These are phyloP conservation scores for Sipha flava DNA, from an alignment of 1,140 invertebrate genomes.

Conservation along the genomic window DNA sequence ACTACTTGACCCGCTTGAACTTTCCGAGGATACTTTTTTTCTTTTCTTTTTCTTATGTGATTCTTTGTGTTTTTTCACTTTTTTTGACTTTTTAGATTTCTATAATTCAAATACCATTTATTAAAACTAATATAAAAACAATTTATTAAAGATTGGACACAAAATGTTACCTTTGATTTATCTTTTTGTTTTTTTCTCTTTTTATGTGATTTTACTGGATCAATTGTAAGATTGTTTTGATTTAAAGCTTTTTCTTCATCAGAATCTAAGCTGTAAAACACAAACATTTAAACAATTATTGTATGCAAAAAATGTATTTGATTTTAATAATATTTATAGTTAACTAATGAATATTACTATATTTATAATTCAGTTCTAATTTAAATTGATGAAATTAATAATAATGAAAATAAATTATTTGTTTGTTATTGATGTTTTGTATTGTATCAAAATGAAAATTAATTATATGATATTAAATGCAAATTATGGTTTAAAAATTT, in stretches of 20 bases:
- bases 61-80: constrained; percentile 45
- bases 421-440: too few relatives aligned
- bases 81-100: constrained; percentile 31
- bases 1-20: constrained; percentile 40
- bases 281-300: neutral
- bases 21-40: constrained; percentile 43
- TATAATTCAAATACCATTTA: neutral
- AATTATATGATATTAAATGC: too few relatives aligned
- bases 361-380: too few relatives aligned
- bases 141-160: neutral
- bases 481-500: too few relatives aligned
- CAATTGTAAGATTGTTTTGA: constrained; percentile 7
- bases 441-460: too few relatives aligned
- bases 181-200: constrained; percentile 35
- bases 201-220: constrained; percentile 19
- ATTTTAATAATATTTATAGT: neutral
- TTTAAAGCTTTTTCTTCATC: neutral
- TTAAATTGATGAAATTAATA: neutral
- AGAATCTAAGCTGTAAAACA: neutral
- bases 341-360: too few relatives aligned
- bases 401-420: too few relatives aligned
- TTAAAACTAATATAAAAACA: neutral
- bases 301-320: neutral
- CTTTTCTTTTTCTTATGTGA: constrained; percentile 45
- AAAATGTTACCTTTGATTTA: neutral